Evolutionary conservation across 2,113 vertebrate genomes (phyloP), one percentile per base, ranked within the genome.

Genomic region (Polypterus senegalus): DNA sequence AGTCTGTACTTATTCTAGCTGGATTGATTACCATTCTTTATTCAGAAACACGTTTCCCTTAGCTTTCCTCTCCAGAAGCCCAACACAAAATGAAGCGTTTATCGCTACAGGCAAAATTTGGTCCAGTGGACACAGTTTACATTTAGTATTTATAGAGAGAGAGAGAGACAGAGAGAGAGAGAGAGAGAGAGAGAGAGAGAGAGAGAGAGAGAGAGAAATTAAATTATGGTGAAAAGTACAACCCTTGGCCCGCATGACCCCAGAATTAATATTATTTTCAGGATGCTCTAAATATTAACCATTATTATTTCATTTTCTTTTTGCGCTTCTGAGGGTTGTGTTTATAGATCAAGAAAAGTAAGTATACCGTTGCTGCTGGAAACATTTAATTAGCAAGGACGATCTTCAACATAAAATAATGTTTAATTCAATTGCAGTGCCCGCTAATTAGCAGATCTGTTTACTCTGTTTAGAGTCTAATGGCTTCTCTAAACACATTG

Each of bases 21-120:
- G 83, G 77, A 83, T 82, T 92, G 92, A 95, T 94, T 89, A 86
- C 89, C 77, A 85, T 91, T 92, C 89, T 82, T 88, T 91, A 95
- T 96, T 95, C 93, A 91, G 81, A 83, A 86, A 84, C 93, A 97
- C 92, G 91, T 84, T 79, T 76, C 76, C 76, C 73, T 27, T 80
- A 79, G 72, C 86, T 87, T 88, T 87, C 88, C 86, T 86, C 77
- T 86, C 81, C 86, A 86, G 81, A 87, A 84, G 87, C 84, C 85
- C 81, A 82, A 85, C 86, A 79, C 82, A 86, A 88, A 88, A 85
- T 86, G 80, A 83, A 89, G 88, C 87, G 78, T 87, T 86, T 80
- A 81, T 83, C 71, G 89, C 91, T 81, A 83, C 80, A 71, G 88
- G 92, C 87, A 77, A 88, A 83, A 83, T 84, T 81, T 83, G 85